Evolutionary conservation across 2,797 vertebrate genomes (phyloP).

Genomic region (Acanthurus tractus): DNA sequence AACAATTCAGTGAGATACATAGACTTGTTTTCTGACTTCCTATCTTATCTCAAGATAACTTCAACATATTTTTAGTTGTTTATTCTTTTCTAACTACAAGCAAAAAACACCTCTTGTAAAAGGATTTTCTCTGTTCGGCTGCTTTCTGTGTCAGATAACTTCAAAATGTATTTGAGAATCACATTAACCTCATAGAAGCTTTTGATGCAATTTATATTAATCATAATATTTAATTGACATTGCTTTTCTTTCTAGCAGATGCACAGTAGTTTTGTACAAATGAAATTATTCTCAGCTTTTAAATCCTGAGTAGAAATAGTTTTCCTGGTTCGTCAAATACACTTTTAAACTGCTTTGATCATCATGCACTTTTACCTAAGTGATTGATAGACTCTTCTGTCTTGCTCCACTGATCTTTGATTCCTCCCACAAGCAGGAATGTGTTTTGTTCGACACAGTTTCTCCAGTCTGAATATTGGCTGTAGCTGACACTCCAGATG

Average conservation of each 20-base stretch:
- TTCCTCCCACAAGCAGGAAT: conserved; percentile 42
- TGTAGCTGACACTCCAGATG: conserved; percentile 43
- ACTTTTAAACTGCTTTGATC: conserved; percentile 3
- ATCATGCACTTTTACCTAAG: not conserved
- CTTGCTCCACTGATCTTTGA: conserved; percentile 34
- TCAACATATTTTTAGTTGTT: too few relatives aligned
- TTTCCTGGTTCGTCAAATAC: conserved; percentile 2
- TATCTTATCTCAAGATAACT: too few relatives aligned
- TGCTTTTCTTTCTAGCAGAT: not conserved
- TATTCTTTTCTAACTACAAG: too few relatives aligned
- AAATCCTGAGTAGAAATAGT: not conserved
- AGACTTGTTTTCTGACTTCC: too few relatives aligned
- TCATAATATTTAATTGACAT: not conserved
- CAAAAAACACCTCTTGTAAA: too few relatives aligned
- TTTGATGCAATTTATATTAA: conserved; percentile 2
- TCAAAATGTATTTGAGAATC: not conserved
- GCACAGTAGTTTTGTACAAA: not conserved
- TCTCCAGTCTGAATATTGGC: conserved; percentile 40
- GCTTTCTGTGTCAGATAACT: too few relatives aligned
- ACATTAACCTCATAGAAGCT: not conserved
- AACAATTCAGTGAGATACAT: too few relatives aligned
- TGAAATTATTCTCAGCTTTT: not conserved
- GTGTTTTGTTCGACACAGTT: conserved; percentile 49
- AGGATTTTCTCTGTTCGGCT: too few relatives aligned
- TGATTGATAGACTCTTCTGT: conserved; percentile 19